These are phyloP conservation scores for Coccyzus lansbergi DNA, from an alignment of 2,797 vertebrate genomes.

Conservation along the genomic window DNA sequence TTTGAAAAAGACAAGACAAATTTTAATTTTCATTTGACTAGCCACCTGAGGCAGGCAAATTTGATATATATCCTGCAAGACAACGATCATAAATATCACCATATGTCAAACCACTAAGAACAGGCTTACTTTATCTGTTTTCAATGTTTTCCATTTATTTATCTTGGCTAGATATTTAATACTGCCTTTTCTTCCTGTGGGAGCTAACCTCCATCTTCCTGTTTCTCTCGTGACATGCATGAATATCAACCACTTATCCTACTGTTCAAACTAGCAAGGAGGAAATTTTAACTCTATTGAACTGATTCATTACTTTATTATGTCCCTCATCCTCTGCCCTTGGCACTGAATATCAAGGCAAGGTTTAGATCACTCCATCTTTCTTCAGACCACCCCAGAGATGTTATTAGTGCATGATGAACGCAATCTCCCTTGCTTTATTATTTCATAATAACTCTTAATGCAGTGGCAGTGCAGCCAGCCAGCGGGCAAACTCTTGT, in stretches of 20 bases:
- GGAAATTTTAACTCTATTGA: not conserved
- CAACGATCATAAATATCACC: not conserved
- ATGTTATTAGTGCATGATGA: not conserved
- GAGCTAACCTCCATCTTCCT: not conserved
- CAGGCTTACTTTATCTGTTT: not conserved
- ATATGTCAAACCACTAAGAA: not conserved
- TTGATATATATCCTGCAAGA: not conserved
- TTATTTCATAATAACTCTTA: not conserved
- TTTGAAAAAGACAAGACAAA: not conserved
- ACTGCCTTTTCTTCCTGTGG: not conserved
- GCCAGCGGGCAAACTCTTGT: not conserved
- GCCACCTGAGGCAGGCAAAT: not conserved
- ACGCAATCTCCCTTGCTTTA: not conserved
- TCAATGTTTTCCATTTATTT: not conserved
- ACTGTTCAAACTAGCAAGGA: not conserved
- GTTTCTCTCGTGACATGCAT: accelerated
- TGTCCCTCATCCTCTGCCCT: not conserved
- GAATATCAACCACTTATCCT: not conserved
- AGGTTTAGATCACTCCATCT: not conserved
- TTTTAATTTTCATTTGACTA: not conserved
- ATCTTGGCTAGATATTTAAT: not conserved
- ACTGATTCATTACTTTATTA: not conserved
- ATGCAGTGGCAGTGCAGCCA: not conserved
- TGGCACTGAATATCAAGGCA: not conserved
- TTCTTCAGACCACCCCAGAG: not conserved